Conservation (phyloP, 2,888 invertebrate species). For the Laothoe populi region DNA sequence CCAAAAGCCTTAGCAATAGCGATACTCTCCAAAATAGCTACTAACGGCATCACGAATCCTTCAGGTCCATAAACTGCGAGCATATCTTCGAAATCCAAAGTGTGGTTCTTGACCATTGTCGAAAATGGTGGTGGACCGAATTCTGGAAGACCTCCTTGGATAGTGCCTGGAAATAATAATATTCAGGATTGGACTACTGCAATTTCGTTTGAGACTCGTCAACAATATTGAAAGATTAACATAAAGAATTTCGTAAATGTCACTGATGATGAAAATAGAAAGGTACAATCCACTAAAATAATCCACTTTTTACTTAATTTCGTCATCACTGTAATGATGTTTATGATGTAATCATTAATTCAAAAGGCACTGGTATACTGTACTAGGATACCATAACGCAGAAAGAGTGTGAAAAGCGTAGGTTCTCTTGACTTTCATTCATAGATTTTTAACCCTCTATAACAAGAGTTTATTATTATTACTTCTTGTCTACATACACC, state of each 20-base stretch:
- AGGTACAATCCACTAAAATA: no score
- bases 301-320: no score
- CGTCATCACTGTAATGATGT: no score
- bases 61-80: conserved; percentile 85
- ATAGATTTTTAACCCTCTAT: no score
- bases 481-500: neutral
- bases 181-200: neutral
- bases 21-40: conserved; percentile 89
- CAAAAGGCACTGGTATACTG: no score
- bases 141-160: conserved; percentile 89
- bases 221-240: no score
- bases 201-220: neutral
- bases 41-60: conserved; percentile 88
- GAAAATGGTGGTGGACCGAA: conserved; percentile 89
- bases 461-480: neutral
- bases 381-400: no score
- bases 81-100: conserved; percentile 86
- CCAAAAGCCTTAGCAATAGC: conserved; percentile 92
- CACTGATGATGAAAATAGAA: no score
- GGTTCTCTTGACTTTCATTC: no score
- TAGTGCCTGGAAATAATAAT: conserved; percentile 69
- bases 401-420: no score
- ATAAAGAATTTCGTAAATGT: no score
- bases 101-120: conserved; percentile 82
- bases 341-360: no score